These are phyloP conservation scores for Andrena fulva DNA, from an alignment of 2,888 invertebrate species.

Conservation along the genomic window DNA sequence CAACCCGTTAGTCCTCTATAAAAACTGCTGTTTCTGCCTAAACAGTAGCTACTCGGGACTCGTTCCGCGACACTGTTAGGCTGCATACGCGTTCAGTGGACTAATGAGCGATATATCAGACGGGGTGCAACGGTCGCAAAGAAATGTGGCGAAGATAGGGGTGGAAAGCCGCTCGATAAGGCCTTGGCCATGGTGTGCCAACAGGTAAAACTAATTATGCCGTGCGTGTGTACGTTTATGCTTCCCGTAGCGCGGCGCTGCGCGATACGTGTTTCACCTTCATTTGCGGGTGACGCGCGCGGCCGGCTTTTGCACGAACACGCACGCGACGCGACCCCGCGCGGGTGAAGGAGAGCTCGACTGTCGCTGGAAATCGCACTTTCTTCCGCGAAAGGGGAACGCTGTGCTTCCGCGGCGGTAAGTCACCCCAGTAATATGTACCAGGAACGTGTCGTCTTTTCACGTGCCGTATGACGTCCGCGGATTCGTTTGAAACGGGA, in stretches of 20 bases:
- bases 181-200: conserved; percentile 64
- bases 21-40: neutral
- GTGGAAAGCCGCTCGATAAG: conserved; percentile 50
- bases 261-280: conserved; percentile 26
- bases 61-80: neutral
- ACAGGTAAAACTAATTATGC: conserved; percentile 42
- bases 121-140: neutral
- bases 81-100: neutral
- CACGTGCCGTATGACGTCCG: too few relatives aligned
- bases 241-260: neutral
- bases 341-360: neutral
- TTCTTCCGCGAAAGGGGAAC: neutral
- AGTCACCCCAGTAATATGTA: too few relatives aligned
- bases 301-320: neutral
- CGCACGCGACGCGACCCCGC: too few relatives aligned
- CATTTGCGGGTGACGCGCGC: neutral
- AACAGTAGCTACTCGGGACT: conserved; percentile 14
- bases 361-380: neutral
- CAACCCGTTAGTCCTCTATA: neutral
- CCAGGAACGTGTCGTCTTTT: too few relatives aligned
- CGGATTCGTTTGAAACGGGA: neutral
- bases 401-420: neutral
- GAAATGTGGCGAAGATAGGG: neutral
- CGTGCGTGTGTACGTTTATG: neutral
- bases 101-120: neutral